Evolutionary conservation across 1,140 invertebrate genomes (phyloP).

Genomic region (Brachionus paranguensis): DNA sequence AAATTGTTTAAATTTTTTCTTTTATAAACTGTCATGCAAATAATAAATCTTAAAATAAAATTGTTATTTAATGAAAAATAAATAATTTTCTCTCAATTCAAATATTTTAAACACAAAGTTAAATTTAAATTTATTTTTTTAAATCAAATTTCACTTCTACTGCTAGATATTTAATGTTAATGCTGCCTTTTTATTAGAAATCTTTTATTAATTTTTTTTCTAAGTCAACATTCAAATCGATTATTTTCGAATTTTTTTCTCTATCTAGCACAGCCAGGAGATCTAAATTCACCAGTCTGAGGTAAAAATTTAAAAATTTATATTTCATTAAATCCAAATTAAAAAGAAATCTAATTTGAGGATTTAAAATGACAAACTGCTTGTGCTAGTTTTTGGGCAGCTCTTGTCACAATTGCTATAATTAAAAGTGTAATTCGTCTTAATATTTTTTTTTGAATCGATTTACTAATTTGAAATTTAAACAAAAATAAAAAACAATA

Average conservation of each 20-base stretch:
- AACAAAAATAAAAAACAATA: not conserved
- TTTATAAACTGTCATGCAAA: not conserved
- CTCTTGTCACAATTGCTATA: not conserved
- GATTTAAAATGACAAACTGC: not conserved
- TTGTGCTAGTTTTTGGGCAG: not conserved
- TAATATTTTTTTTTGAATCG: not conserved
- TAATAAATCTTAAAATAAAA: not conserved
- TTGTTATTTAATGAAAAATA: not conserved
- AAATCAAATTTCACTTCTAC: not conserved
- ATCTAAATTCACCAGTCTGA: not conserved
- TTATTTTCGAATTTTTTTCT: not conserved
- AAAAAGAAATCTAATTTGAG: not conserved
- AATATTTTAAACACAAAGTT: not conserved
- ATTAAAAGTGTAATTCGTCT: constrained; percentile 11
- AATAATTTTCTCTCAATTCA: not conserved
- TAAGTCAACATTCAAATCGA: not conserved
- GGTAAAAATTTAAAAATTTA: not conserved
- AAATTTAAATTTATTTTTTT: not conserved
- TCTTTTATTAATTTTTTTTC: not conserved
- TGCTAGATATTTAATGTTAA: not conserved
- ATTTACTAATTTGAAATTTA: not conserved
- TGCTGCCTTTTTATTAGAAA: not conserved
- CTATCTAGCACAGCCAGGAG: not conserved
- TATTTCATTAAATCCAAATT: not conserved
- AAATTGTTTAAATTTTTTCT: not conserved